phyloP scores from a whole-genome alignment of 2,113 vertebrate species.

The Calonectris borealis region DNA sequence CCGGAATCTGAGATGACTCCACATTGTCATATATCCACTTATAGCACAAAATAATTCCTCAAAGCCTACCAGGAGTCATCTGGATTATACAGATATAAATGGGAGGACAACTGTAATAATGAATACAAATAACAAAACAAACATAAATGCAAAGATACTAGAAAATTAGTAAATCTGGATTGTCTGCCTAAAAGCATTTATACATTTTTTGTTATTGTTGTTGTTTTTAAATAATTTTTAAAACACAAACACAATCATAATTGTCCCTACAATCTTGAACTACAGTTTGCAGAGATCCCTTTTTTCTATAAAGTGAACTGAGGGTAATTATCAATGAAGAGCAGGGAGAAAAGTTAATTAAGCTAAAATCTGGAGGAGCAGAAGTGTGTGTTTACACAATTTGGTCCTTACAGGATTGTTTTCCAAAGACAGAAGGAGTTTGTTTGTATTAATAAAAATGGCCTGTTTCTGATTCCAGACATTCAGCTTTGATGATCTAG shows the following conservation, averaged over 20 bases:
- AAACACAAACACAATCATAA: neutral
- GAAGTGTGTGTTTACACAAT: conserved; percentile 25
- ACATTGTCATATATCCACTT: neutral
- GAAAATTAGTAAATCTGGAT: neutral
- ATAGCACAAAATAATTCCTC: neutral
- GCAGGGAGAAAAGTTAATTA: conserved; percentile 22
- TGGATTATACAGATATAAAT: neutral
- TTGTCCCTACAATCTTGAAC: neutral
- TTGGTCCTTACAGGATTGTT: neutral
- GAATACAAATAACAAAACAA: neutral
- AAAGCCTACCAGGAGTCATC: neutral
- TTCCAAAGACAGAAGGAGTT: conserved; percentile 10
- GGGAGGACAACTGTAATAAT: neutral
- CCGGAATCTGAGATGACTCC: neutral
- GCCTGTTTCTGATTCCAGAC: neutral
- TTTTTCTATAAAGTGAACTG: neutral
- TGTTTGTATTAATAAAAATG: conserved; percentile 37
- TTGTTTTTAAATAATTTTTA: neutral
- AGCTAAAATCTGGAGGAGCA: conserved; percentile 23
- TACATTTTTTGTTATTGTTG: neutral
- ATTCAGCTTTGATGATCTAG: neutral
- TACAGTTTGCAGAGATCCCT: neutral
- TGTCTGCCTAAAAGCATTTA: neutral
- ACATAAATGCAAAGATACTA: neutral
- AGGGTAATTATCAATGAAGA: conserved; percentile 33